Conservation (phyloP, 53 echinoderm and acorn worm species). For the Henricia sp. region DNA sequence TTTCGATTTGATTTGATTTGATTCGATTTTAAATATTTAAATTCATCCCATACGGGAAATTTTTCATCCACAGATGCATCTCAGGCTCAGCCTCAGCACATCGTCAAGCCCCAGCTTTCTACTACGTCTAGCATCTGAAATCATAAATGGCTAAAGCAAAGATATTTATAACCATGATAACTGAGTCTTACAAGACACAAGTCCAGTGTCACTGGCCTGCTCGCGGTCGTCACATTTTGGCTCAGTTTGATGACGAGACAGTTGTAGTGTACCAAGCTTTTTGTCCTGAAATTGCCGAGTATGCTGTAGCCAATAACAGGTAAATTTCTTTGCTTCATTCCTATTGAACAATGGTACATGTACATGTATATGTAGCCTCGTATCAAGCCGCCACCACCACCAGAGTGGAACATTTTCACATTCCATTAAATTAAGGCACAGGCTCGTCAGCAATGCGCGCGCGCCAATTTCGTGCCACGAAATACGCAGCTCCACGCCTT, state of each 20-base stretch:
- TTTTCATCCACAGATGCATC: too few species aligned
- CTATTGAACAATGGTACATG: neutral
- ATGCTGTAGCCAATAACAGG: conserved; percentile 76
- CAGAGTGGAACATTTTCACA: too few species aligned
- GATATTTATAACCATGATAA: conserved; percentile 7
- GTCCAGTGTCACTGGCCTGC: conserved; percentile 62
- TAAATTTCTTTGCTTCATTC: conserved; percentile 10
- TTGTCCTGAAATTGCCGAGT: conserved; percentile 72
- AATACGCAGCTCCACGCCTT: too few species aligned
- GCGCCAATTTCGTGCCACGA: too few species aligned
- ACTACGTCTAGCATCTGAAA: too few species aligned
- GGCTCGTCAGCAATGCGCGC: too few species aligned
- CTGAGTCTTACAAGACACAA: conserved; percentile 61
- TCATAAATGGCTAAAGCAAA: neutral
- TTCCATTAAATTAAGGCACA: too few species aligned
- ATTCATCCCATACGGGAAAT: too few species aligned
- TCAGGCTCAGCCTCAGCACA: too few species aligned
- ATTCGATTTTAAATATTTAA: neutral
- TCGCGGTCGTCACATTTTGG: conserved; percentile 71
- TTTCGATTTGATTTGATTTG: neutral
- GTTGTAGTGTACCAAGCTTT: conserved; percentile 86
- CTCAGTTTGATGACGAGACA: conserved; percentile 69
- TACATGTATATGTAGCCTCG: too few species aligned
- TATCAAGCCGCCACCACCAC: too few species aligned
- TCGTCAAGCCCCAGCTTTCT: too few species aligned